Evolutionary conservation across 1,140 invertebrate species (phyloP), one percentile per base, ranked within the genome.

Genomic region (Platyscapa corneri): DNA sequence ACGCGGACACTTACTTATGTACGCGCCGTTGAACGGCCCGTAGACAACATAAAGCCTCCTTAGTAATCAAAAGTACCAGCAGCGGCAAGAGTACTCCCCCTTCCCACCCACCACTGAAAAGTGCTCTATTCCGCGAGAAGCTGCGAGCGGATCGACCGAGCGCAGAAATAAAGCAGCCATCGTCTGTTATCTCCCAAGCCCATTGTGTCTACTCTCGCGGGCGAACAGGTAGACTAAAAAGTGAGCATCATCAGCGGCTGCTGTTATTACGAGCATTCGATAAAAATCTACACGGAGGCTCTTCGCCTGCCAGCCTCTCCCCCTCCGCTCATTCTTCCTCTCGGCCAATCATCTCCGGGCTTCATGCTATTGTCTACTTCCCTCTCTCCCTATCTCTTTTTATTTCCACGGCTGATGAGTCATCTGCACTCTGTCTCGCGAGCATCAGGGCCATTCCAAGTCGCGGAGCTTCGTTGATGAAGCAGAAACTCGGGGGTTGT

Each of bases 221-320:
- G 12, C 30, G 65, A 23, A 49, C 14, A 75, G 32, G 7, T 14
- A 27, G 49, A 64, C 60, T 83, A 64, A 83, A 83, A 83, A 83
- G 60, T 83, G 70, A 76, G 72, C 82, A 27, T 76, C 82, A 83
- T 83, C 82, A 83, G 37, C 82, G 70, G 56, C 70, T 49, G 82
- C 64, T 49, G 82, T 76, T 83, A 83, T 83, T 83, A 83, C 72
- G 82, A 76, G 72, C 20, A 49, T 60, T 60, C 72, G 72, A 83
- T 83, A 76, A 83, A 83, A 83, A 83, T 83, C 72, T 83, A 83
- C 53, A 83, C 65, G 65, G 70, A 65, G 39, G 42, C 79, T 81
- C 16, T 70, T 79, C 74, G 23, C 39, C 34, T 37, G 18, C 34
- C 67, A 72, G 32, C 67, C 12, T 39, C 67, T 23, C 18, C 49